Conservation (phyloP, 1,140 invertebrate genomes). For the Drosophila pseudoananassae region DNA sequence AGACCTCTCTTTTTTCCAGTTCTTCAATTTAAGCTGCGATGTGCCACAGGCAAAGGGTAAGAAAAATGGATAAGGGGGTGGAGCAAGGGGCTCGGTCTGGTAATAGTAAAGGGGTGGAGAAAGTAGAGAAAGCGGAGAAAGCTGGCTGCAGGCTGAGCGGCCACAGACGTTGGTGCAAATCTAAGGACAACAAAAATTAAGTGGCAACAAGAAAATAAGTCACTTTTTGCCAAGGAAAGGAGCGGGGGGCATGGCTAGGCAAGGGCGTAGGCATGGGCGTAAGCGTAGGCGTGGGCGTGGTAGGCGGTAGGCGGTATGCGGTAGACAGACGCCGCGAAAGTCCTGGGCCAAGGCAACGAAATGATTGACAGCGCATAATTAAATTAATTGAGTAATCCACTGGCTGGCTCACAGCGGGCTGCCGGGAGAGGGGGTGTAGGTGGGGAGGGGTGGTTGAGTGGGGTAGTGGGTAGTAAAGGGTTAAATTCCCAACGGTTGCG, state of each 20-base stretch:
- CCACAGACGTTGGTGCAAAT: constrained; percentile 54
- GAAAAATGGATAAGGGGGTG: not conserved
- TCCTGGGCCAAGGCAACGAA: constrained; percentile 66
- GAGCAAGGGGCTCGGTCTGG: not conserved
- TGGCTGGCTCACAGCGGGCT: constrained; percentile 20
- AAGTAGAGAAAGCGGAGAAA: constrained; percentile 12
- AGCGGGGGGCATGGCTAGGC: not conserved
- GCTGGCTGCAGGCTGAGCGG: constrained; percentile 42
- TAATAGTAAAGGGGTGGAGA: not conserved
- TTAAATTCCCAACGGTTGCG: constrained; percentile 70
- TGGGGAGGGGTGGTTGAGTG: not conserved
- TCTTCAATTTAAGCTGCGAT: not conserved
- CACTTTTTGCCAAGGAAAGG: constrained; percentile 41
- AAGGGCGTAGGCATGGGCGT: constrained; percentile 7
- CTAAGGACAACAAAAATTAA: constrained; percentile 79
- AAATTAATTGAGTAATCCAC: constrained; percentile 85
- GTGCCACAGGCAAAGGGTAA: not conserved
- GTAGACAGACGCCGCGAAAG: not conserved
- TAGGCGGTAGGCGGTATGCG: constrained; percentile 1
- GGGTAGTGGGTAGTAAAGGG: constrained; percentile 35
- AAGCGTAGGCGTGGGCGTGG: constrained; percentile 4
- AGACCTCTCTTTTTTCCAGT: not conserved
- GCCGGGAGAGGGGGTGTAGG: not conserved
- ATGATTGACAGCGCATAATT: constrained; percentile 84
- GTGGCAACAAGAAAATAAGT: constrained; percentile 79